Base-by-base conservation (phyloP, 2,888 invertebrate species). In the Drosophila cognata region DNA sequence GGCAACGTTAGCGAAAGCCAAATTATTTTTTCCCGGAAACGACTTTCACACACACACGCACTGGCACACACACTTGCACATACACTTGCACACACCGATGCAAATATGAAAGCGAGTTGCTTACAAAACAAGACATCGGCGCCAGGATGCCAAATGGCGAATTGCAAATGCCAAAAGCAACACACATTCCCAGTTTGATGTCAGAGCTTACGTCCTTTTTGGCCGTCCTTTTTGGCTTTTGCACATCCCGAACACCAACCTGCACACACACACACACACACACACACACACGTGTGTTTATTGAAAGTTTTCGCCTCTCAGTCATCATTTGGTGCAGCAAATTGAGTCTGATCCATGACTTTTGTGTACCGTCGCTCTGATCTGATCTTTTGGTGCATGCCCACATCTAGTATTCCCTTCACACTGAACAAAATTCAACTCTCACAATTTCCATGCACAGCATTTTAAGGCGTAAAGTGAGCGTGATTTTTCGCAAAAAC, bases 21-120 rank as follows among this genome's bases (percentile, higher is more conserved):
- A 74, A 71, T 71, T 71, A 73, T 79, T 79, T 79, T 73, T 63
- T n/a, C 33, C 58, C 79, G 82, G 69, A 71, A 71, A 77, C 71
- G 71, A 71, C 52, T 76, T 66, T 64, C 59, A 55, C 18, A 53
- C 21, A 48, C 1, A 28, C 13, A 43, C 11, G 13, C 3, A 11
- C n/a, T 31, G 0, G 18, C 21, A 21, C 43, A 43, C 13, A 6
- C 13, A 13, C 1, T 6, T 2, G 6, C 21, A 21, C 13, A 46
- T 2, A 13, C 46, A 36, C 36, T 35, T 18, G 16, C 16, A 36
- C 36, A 36, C 7, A 8, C 38, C 16, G 16, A 46, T 46, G 46
- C 46, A 46, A 46, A 46, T 46, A 16, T 33, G 48, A n/a, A 5
- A 41, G 41, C 2, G 21, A 43, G 41, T 8, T 31, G 52, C 62